Percentiles rank a stretch among this genome's conserved stretches.
Evolutionary conservation across 1,140 invertebrate genomes (phyloP).

Genomic region (Pogonognathellus flavescens): DNA sequence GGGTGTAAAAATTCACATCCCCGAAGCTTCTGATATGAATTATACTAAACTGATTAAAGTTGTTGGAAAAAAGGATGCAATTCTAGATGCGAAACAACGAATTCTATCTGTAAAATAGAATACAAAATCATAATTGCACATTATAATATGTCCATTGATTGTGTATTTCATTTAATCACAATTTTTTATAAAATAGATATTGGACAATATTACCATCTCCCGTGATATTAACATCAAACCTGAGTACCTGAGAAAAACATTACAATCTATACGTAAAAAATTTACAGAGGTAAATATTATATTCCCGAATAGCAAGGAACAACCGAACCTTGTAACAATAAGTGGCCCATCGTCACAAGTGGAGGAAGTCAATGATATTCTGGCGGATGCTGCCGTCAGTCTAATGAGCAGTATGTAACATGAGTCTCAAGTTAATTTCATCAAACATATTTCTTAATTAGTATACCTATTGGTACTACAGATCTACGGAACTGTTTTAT

Average conservation of each 20-base stretch:
- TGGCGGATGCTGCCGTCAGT: neutral
- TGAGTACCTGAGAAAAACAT: neutral
- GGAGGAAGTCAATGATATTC: conserved; percentile 13
- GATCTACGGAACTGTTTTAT: too few species aligned
- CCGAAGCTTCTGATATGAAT: neutral
- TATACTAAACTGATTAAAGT: conserved; percentile 13
- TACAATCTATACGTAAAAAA: neutral
- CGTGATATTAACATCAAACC: conserved; percentile 18
- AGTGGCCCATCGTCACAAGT: conserved; percentile 13
- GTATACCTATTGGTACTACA: too few species aligned
- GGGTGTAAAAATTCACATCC: neutral
- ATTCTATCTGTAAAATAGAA: neutral
- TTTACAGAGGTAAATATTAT: neutral
- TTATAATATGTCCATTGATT: too few species aligned
- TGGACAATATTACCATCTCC: conserved; percentile 13
- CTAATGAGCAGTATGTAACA: conserved; percentile 22
- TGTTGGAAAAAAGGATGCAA: conserved; percentile 7
- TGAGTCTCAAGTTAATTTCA: too few species aligned
- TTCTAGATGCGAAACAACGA: neutral
- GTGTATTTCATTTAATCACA: neutral
- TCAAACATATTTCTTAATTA: too few species aligned
- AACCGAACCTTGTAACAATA: neutral
- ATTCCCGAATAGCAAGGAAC: neutral
- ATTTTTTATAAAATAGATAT: neutral
- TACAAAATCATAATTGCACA: neutral